Base-by-base conservation (phyloP, 2,113 vertebrate species). In the Castor canadensis region DNA sequence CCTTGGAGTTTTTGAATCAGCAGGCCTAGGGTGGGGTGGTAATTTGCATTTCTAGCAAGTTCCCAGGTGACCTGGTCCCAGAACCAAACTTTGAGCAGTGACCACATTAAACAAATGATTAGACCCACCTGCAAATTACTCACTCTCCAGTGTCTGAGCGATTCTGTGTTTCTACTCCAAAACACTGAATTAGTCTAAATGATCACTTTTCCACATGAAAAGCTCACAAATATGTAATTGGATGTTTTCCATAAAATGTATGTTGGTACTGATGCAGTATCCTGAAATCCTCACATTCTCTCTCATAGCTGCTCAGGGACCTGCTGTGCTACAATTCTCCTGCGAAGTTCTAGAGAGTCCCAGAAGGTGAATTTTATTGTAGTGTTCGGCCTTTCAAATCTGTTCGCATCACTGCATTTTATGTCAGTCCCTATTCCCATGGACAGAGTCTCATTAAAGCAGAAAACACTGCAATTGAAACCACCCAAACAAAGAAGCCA, bases 371-470 rank as follows among this genome's bases (percentile, higher is more conserved):
- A 86, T 84, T 97, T 98, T 92, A 97, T 81, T 95, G 85, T 89
- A 56, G 30, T 87, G 83, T 96, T 96, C 81, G 72, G 91, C 76
- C 85, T 97, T 97, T 97, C 82, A 2, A 52, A 97, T 95, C 92
- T 95, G 95, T 93, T 97, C 76, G 56, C 96, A 89, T 98, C 93
- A 85, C 47, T 98, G 96, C 97, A 86, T 97, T 98, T 98, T 97
- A 97, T 95, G 93, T 94, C 47, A 28, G 10, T 97, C 87, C 73
- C 91, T 98, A 93, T 97, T 98, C 96, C 96, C 95, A 71, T 87
- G 96, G 98, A 82, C 77, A 24, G 75, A 97, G 81, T 95, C 95
- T 97, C 97, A 97, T 96, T 97, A 98, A 98, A 97, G 56, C 52
- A 98, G 71, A 98, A 98, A 96, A 94, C 89, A 96, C 9, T 90